Percentiles rank a stretch among this genome's conserved stretches.
Evolutionary conservation across 64 coral and sea anemone species (phyloP).

Genomic region (Montipora sp.): DNA sequence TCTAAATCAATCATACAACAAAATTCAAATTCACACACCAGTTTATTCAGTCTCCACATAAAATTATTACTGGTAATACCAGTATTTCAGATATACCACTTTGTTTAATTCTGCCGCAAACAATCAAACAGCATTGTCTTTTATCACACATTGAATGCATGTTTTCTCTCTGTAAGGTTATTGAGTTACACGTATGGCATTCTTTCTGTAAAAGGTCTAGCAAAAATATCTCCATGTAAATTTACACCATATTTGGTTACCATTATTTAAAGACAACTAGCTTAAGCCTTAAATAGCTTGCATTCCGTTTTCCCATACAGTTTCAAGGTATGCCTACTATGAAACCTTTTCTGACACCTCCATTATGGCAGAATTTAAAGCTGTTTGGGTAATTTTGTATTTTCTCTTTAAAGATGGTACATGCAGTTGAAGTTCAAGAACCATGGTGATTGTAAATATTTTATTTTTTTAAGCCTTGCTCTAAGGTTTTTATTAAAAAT

Average conservation of each 20-base stretch:
- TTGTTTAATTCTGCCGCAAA: not conserved
- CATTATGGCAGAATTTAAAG: not conserved
- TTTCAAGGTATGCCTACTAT: too few species aligned
- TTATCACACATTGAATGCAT: not conserved
- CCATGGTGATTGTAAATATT: not conserved
- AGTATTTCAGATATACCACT: too few species aligned
- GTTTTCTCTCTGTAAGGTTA: not conserved
- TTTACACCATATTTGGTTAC: not conserved
- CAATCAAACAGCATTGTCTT: not conserved
- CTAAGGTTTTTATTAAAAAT: not conserved
- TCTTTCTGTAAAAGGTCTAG: not conserved
- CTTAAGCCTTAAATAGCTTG: too few species aligned
- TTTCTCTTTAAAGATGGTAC: not conserved
- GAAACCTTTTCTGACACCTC: not conserved
- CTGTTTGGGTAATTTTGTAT: not conserved
- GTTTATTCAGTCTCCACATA: conserved; percentile 11
- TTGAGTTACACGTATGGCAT: not conserved
- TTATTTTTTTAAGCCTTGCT: not conserved
- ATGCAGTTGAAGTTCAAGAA: not conserved
- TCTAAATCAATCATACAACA: too few species aligned
- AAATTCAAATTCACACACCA: not conserved
- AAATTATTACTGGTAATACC: not conserved
- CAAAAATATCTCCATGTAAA: not conserved
- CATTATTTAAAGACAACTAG: not conserved
- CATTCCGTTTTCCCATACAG: too few species aligned